Conservation (phyloP, 92 coral and sea anemone genomes). For the Paragorgia papillata region DNA sequence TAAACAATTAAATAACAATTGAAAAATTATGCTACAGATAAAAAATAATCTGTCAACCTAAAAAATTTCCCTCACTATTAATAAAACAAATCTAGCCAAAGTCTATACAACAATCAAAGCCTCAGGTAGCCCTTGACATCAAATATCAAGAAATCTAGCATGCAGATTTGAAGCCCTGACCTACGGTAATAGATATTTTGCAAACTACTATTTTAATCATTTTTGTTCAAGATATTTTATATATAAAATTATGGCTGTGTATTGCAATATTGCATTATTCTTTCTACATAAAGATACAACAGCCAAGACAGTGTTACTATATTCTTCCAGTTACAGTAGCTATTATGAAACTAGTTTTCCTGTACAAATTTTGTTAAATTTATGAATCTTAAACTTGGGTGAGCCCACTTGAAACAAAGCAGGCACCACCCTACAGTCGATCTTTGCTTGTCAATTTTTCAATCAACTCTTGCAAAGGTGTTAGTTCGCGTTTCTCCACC, state of each 20-base stretch:
- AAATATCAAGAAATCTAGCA: too few species aligned
- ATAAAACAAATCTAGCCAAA: too few species aligned
- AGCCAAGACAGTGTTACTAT: background rate
- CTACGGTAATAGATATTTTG: too few species aligned
- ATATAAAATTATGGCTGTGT: background rate
- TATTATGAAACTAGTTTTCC: background rate
- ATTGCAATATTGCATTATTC: too few species aligned
- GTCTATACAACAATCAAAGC: too few species aligned
- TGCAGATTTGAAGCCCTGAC: too few species aligned
- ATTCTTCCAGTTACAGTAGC: background rate
- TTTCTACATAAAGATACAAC: background rate
- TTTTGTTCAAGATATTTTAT: background rate
- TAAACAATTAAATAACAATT: too few species aligned
- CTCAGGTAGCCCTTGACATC: too few species aligned
- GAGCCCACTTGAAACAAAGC: background rate
- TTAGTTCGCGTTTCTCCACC: constrained; percentile 92
- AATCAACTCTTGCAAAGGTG: constrained; percentile 94
- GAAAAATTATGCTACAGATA: too few species aligned
- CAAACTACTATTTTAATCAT: background rate
- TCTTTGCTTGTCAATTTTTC: constrained; percentile 96
- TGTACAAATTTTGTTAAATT: background rate
- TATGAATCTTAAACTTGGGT: background rate
- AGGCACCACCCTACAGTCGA: constrained; percentile 57
- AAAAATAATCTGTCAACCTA: too few species aligned
- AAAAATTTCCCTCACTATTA: too few species aligned